Evolutionary conservation across 2,888 invertebrate species (phyloP).

Genomic region (Ectemnius lituratus): DNA sequence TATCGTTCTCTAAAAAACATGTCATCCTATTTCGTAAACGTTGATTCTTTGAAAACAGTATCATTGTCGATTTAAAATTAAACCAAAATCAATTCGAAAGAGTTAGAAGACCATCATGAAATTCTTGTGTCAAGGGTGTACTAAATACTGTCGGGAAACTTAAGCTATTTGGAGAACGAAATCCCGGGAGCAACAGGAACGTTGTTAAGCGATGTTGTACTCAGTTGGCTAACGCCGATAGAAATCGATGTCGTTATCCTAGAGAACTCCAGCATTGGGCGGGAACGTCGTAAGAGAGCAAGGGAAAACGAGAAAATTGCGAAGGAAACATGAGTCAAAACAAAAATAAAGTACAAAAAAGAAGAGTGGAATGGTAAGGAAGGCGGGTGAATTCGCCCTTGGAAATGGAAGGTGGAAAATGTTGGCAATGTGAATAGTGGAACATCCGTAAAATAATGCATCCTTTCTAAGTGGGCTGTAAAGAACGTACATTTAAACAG

Average conservation of each 20-base stretch:
- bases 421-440: conserved; percentile 21
- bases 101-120: too few species aligned
- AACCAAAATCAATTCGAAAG: too few species aligned
- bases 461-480: conserved; percentile 7
- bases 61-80: too few species aligned
- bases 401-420: conserved; percentile 33
- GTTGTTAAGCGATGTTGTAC: neutral
- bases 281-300: neutral
- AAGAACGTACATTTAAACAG: conserved; percentile 41
- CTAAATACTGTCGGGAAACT: too few species aligned
- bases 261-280: neutral
- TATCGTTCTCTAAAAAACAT: too few species aligned
- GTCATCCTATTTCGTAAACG: too few species aligned
- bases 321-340: conserved; percentile 4
- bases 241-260: conserved; percentile 3
- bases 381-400: neutral
- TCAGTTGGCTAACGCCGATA: neutral
- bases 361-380: neutral
- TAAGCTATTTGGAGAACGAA: too few species aligned
- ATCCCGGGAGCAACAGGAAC: neutral
- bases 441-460: conserved; percentile 36
- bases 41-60: too few species aligned
- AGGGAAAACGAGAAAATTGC: neutral
- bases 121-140: too few species aligned
- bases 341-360: neutral